Evolutionary conservation across 2,797 vertebrate species (phyloP), one percentile per base, ranked within the genome.

Genomic region (Melanotaenia maccullochi): DNA sequence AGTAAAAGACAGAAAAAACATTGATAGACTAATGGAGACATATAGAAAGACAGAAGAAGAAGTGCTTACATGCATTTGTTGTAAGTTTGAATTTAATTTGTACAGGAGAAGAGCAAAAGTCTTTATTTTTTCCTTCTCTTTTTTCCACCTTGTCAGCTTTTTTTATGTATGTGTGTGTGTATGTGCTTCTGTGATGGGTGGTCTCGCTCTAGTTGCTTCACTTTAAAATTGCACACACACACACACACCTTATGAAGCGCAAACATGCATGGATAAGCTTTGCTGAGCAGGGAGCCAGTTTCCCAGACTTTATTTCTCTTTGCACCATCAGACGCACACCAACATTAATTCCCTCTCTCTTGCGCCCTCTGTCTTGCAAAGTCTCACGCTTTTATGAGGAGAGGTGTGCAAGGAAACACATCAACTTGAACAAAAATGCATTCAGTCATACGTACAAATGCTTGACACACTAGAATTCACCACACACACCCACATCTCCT

Each of bases 131-230:
- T 76, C 30, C 6, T 5, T 47, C 4, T 2, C 11, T 28, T 28
- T 42, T 25, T 44, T 54, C n/a, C 54, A 86, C 68, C 66, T 66
- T 75, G 78, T 86, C 82, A 77, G 82, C 76, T 78, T 59, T 82
- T 84, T 84, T 74, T 36, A 36, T 36, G 36, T 14, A 16, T 40
- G 38, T 40, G 35, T 57, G 30, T 65, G 57, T 33, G 33, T 75
- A 54, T 59, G 47, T 30, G 42, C 47, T 20, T 28, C 12, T 73
- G 25, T 73, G 65, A 80, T 78, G 71, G 77, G 73, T 75, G 67
- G 83, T 86, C 83, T 89, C 24, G 70, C 80, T 89, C 77, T 60
- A 76, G 60, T 89, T 87, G 71, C 76, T 85, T 74, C 77, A 69
- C 71, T 75, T 75, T 74, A 38, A 62, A 72, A 63, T 74, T 36